Conservation (phyloP, 2,888 invertebrate genomes). For the Plagodis dolabraria region DNA sequence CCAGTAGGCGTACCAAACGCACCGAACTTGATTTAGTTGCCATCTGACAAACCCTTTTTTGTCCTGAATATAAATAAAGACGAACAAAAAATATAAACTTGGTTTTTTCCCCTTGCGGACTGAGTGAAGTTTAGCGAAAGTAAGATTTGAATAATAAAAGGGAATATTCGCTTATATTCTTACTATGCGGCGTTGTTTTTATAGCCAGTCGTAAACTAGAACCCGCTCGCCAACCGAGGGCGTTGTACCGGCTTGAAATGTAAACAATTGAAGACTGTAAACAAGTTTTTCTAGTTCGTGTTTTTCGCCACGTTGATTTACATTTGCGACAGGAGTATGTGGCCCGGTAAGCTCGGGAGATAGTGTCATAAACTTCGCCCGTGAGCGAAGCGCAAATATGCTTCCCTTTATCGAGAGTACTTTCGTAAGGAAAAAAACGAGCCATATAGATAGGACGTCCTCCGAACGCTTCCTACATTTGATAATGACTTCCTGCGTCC, state of each 20-base stretch:
- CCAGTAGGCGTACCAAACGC: constrained; percentile 76
- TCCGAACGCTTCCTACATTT: constrained; percentile 74
- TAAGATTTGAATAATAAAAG: constrained; percentile 77
- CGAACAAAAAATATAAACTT: constrained; percentile 69
- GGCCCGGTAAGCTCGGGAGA: constrained; percentile 40
- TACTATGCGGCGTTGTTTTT: constrained; percentile 56
- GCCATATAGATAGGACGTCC: constrained; percentile 46
- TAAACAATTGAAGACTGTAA: constrained; percentile 11
- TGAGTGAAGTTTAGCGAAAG: constrained; percentile 72
- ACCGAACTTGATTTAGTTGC: constrained; percentile 79
- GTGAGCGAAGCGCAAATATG: constrained; percentile 50
- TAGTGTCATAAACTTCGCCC: constrained; percentile 57
- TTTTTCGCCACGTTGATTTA: constrained; percentile 7
- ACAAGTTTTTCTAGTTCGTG: constrained; percentile 7
- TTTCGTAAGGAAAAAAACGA: constrained; percentile 31
- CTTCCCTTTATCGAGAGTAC: constrained; percentile 42
- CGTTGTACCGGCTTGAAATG: constrained; percentile 1
- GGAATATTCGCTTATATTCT: constrained; percentile 66
- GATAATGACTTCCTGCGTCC: constrained; percentile 81
- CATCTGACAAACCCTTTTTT: constrained; percentile 83
- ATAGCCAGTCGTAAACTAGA: constrained; percentile 32
- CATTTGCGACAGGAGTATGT: constrained; percentile 15
- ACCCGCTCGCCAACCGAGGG: constrained; percentile 9
- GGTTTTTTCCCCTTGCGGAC: constrained; percentile 65
- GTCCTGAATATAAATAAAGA: constrained; percentile 81